A percentile compares a stretch with the other conserved stretches of the same genome.
Conservation (phyloP, 1,140 invertebrate species). For the Dolichoris vasculosae region DNA sequence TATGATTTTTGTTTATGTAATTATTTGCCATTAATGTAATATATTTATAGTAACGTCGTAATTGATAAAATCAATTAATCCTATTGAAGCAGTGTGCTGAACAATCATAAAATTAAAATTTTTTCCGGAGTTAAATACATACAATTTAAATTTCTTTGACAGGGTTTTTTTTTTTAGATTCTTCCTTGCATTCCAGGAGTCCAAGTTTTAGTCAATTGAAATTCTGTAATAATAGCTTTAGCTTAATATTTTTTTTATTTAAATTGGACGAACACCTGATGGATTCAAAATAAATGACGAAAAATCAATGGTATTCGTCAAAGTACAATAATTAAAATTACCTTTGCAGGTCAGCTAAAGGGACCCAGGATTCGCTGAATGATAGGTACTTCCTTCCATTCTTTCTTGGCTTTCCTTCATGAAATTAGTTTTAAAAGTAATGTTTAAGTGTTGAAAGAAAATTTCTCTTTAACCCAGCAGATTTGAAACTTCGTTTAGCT, state of each 20-base stretch:
- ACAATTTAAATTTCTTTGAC: constrained; percentile 44
- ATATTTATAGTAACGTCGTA: constrained; percentile 32
- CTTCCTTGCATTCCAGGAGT: constrained; percentile 49
- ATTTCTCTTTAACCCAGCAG: constrained; percentile 50
- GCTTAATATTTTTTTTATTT: constrained; percentile 26
- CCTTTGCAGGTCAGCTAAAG: constrained; percentile 70
- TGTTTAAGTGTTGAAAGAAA: constrained; percentile 48
- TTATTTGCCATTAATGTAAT: constrained; percentile 45
- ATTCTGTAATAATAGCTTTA: constrained; percentile 34
- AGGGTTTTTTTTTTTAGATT: constrained; percentile 51
- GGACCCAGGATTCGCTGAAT: constrained; percentile 70
- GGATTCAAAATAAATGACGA: constrained; percentile 38
- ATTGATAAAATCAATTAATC: constrained; percentile 51
- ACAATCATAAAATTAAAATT: constrained; percentile 38
- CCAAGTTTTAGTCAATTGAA: constrained; percentile 40
- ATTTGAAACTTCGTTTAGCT: constrained; percentile 52
- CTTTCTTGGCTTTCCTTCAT: constrained; percentile 56
- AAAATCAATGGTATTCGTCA: constrained; percentile 49
- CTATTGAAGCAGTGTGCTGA: constrained; percentile 45
- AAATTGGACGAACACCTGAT: constrained; percentile 44
- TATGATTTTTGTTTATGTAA: constrained; percentile 42
- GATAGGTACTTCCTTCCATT: constrained; percentile 69
- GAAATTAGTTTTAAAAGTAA: constrained; percentile 51
- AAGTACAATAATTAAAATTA: constrained; percentile 56
- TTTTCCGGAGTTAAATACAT: constrained; percentile 41